Evolutionary conservation across 92 coral and sea anemone genomes (phyloP).

Genomic region (Zoanthus sansibaricus): DNA sequence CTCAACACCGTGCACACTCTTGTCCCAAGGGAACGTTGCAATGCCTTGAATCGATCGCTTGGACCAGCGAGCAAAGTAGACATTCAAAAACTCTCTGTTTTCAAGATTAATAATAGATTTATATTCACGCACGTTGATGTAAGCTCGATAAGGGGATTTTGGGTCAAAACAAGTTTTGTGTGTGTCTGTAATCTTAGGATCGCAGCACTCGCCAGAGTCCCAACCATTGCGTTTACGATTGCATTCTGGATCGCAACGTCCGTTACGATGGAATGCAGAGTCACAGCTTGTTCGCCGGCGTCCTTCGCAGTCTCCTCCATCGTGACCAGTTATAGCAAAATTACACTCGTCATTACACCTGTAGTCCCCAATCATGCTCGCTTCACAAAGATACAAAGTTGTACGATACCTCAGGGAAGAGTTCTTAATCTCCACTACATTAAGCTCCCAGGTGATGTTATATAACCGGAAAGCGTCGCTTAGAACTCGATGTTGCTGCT

Average conservation of each 20-base stretch:
- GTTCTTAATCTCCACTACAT: constrained; percentile 66
- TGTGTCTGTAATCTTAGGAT: constrained; percentile 61
- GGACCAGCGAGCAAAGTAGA: constrained; percentile 87
- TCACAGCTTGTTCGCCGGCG: constrained; percentile 78
- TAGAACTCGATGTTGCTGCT: constrained; percentile 64
- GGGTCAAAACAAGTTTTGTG: constrained; percentile 89
- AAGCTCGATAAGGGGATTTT: constrained; percentile 80
- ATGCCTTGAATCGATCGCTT: constrained; percentile 71
- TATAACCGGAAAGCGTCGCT: constrained; percentile 70
- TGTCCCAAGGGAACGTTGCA: constrained; percentile 98
- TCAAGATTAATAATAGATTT: constrained; percentile 69
- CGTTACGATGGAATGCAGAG: constrained; percentile 78
- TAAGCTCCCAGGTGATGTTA: constrained; percentile 82
- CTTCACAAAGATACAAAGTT: constrained; percentile 78
- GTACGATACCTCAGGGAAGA: constrained; percentile 83
- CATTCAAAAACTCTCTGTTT: constrained; percentile 78
- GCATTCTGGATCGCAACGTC: constrained; percentile 94
- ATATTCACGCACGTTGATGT: constrained; percentile 86
- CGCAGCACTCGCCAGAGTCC: constrained; percentile 96
- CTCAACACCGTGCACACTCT: constrained; percentile 70
- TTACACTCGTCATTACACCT: constrained; percentile 71
- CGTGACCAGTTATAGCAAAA: constrained; percentile 80
- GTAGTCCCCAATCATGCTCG: constrained; percentile 77
- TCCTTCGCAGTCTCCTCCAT: constrained; percentile 92
- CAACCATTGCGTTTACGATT: constrained; percentile 75